A percentile compares a stretch with the other conserved stretches of the same genome.
These are phyloP conservation scores for Lottia scabra DNA, from an alignment of 2,888 invertebrate genomes.

Conservation along the genomic window DNA sequence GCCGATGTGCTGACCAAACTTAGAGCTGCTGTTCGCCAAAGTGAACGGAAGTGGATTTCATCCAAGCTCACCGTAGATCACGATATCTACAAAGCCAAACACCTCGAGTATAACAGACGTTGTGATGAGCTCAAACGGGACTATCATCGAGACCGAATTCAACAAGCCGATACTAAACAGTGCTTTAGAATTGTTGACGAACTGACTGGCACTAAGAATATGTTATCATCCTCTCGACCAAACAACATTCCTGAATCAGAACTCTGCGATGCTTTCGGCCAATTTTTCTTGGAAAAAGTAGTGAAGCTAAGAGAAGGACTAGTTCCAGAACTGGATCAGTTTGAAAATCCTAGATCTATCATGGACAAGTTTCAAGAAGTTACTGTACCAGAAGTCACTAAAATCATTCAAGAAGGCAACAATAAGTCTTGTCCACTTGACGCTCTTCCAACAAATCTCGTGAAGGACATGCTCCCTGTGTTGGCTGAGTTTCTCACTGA, in stretches of 20 bases:
- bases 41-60: neutral
- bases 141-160: neutral
- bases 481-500: no score
- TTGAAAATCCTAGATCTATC: neutral
- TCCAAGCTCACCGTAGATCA: neutral
- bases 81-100: conserved; percentile 1
- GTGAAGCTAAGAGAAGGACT: neutral
- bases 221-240: neutral
- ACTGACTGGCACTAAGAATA: neutral
- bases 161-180: conserved; percentile 1
- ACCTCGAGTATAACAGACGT: neutral
- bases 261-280: neutral
- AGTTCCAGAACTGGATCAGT: neutral
- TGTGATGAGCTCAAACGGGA: neutral
- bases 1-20: neutral
- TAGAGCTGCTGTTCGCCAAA: neutral
- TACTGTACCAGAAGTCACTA: neutral
- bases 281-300: neutral
- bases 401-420: neutral
- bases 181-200: neutral
- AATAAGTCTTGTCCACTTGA: neutral
- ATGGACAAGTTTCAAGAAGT: neutral
- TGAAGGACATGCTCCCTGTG: no score
- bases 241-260: neutral
- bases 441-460: neutral